Evolutionary conservation across 2,113 vertebrate species (phyloP), one percentile per base, ranked within the genome.

Genomic region (Felis chaus): DNA sequence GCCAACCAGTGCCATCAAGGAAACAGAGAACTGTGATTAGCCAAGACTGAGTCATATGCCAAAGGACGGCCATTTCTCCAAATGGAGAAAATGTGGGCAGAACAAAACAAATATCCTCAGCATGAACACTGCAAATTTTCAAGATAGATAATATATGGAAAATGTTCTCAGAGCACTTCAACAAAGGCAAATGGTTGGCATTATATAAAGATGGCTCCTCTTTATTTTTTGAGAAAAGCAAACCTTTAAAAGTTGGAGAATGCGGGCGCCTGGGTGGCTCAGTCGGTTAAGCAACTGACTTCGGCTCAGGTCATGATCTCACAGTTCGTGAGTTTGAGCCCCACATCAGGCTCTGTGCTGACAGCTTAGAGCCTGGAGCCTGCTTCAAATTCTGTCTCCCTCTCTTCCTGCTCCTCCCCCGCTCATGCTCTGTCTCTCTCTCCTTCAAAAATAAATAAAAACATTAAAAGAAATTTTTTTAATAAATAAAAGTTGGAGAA

Each of bases 161-260:
- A 89, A 88, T 89, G 9, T 74, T 92, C 63, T 21, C 39, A 39
- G 90, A 96, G 55, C 3, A 36, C 33, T n/a, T 96, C 48, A 82
- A 68, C 33, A 88, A 88, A 45, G 36, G 89, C 23, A 90, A 53
- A 78, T 68, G 25, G 16, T 50, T 96, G 74, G 16, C 50, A 39
- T 85, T 82, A 78, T 33, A 0, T 63, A 89, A 93, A 93, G 15
- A 41, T 45, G 33, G 19, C 50, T 88, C 48, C 25, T 83, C 45
- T 78, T 83, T 79, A 57, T 91, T 89, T 31, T 86, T 97, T 83
- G 87, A 68, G 53, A 95, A 83, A 36, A 48, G 69, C 33, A 87
- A 68, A 71, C 9, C 29, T 94, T 90, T 91, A 96, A 92, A 97
- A 89, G 15, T 61, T 80, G 12, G 9, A 65, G 27, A 89, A 68